Base-by-base conservation (phyloP, 2,797 vertebrate species). In the Sebastes kiyomatsui region DNA sequence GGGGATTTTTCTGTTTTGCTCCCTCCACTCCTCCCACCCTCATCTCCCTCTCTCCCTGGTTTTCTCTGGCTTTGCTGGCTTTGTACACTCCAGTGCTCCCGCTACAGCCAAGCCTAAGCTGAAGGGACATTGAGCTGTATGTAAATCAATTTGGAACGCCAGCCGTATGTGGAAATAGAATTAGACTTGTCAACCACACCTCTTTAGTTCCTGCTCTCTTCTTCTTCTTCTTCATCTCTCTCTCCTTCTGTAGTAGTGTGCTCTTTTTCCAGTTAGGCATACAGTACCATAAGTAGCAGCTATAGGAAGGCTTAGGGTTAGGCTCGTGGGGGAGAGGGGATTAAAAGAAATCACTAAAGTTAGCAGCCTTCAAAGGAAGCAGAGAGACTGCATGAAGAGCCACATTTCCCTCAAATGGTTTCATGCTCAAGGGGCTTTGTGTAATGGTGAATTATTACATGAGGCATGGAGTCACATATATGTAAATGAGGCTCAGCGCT, bases 91-190 rank as follows among this genome's bases (percentile, higher is more conserved):
- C 68, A 72, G 66, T 87, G 73, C 88, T 60, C 84, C 59, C 74
- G 52, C 82, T 77, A 71, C 74, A 90, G 88, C 82, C 85, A 67
- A 77, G 80, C 84, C 82, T 91, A 89, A 93, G 89, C 91, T 90
- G 85, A 91, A 85, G 83, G 86, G 90, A 91, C 90, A 88, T 56
- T 84, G 88, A 92, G 91, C 92, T 90, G 86, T 90, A 93, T 94
- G 91, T 93, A 93, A 94, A 95, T 95, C 94, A 94, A 94, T 95
- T 95, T 92, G 87, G 89, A 90, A 86, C 27, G 83, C 84, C 84
- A 85, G 91, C 82, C 75, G 55, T 79, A 92, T 91, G 90, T 90
- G 90, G 91, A 94, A 95, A 95, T 94, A 90, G 93, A 94, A 94
- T 95, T 95, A 95, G 87, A 82, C 81, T 90, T 93, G 92, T 95